Conservation (phyloP, 1,140 invertebrate species). For the Drosophila funebris region DNA sequence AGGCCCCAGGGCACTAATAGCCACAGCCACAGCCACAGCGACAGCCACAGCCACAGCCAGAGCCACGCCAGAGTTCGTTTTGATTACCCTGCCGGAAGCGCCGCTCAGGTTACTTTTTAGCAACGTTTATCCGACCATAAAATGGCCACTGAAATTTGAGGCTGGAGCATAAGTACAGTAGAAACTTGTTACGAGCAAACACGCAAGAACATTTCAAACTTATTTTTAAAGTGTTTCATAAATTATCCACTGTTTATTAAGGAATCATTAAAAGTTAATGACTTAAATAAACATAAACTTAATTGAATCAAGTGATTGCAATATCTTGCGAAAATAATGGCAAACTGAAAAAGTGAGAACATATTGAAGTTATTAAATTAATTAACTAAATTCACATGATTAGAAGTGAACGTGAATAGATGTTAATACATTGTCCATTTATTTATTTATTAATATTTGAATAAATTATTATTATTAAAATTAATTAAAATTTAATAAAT, state of each 20-base stretch:
- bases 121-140: constrained; percentile 71
- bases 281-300: neutral
- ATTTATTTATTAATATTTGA: no score
- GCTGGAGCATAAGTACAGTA: constrained; percentile 3
- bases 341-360: no score
- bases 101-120: constrained; percentile 72
- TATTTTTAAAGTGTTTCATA: neutral
- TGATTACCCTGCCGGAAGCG: constrained; percentile 75
- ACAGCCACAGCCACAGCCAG: neutral
- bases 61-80: constrained; percentile 38
- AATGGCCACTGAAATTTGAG: constrained; percentile 59
- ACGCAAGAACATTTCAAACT: neutral
- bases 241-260: neutral
- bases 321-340: neutral
- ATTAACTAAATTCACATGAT: no score
- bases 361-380: no score
- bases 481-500: no score
- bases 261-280: neutral
- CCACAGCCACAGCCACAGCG: neutral
- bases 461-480: no score
- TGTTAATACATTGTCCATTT: no score
- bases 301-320: neutral
- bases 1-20: constrained; percentile 54
- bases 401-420: no score
- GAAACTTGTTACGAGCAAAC: neutral